Evolutionary conservation across 2,113 vertebrate species (phyloP).

Genomic region (Urocitellus parryii): DNA sequence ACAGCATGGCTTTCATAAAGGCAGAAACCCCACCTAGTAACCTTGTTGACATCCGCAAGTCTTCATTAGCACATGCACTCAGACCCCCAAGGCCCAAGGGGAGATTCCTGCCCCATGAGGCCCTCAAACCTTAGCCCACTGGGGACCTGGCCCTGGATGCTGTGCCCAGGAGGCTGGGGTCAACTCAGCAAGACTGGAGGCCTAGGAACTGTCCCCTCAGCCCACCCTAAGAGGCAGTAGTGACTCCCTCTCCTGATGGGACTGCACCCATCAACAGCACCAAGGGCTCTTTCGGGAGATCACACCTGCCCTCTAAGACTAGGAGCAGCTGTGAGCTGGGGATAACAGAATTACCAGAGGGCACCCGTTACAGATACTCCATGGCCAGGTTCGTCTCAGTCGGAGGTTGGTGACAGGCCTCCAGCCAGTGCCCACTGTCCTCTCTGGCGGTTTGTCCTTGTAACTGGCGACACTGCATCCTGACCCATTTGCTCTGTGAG

Average conservation of each 20-base stretch:
- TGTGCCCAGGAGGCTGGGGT: not conserved
- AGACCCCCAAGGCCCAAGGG: not conserved
- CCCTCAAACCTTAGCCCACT: not conserved
- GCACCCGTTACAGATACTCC: accelerated
- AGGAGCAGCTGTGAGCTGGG: not conserved
- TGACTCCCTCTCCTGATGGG: not conserved
- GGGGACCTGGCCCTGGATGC: not conserved
- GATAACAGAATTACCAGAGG: not conserved
- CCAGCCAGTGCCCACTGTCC: not conserved
- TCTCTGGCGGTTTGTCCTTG: not conserved
- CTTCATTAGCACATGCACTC: not conserved
- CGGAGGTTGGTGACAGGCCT: not conserved
- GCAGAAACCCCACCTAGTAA: not conserved
- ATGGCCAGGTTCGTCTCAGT: accelerated
- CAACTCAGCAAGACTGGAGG: not conserved
- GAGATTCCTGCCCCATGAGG: too few relatives aligned
- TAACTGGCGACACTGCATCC: not conserved
- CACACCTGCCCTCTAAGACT: accelerated
- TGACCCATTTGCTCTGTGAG: not conserved
- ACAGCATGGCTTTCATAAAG: not conserved
- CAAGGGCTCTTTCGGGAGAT: not conserved
- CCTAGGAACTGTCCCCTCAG: not conserved
- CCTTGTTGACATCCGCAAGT: not conserved
- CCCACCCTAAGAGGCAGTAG: not conserved
- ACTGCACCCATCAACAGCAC: not conserved